Percentiles rank a stretch among this genome's conserved stretches.
These are phyloP conservation scores for Nymphicus hollandicus DNA, from an alignment of 2,113 vertebrate species.

Conservation along the genomic window DNA sequence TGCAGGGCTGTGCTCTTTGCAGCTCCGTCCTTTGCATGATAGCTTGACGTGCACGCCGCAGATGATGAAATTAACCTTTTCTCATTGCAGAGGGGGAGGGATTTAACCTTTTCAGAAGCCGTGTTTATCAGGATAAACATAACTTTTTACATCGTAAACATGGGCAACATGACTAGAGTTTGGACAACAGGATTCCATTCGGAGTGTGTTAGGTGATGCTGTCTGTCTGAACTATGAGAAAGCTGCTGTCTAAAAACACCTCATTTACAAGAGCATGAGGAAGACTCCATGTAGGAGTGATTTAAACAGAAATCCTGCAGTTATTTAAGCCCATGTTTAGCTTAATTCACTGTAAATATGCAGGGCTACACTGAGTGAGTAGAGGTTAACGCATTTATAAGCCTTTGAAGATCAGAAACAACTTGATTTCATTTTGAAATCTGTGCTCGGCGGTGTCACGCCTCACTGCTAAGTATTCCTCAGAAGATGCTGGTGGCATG, in stretches of 20 bases:
- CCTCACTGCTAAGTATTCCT: not conserved
- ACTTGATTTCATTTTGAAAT: not conserved
- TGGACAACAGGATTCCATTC: not conserved
- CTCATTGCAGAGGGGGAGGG: not conserved
- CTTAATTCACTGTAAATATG: not conserved
- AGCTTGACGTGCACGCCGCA: not conserved
- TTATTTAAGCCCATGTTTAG: not conserved
- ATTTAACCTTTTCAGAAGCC: slow-evolving; percentile 52
- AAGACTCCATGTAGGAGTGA: not conserved
- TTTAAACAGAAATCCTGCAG: not conserved
- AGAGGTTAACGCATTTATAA: not conserved
- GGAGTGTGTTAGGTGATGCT: not conserved
- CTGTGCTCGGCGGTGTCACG: not conserved
- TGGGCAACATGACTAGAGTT: not conserved
- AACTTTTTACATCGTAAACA: not conserved
- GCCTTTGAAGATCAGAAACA: slow-evolving; percentile 36
- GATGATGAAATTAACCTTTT: slow-evolving; percentile 47
- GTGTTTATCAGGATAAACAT: not conserved
- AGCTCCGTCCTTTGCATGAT: not conserved
- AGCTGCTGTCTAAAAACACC: not conserved
- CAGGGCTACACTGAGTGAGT: not conserved
- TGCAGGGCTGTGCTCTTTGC: not conserved
- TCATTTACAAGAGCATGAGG: not conserved
- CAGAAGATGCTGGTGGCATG: not conserved
- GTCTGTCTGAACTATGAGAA: not conserved